Percentiles rank a stretch among this genome's conserved stretches.
Evolutionary conservation across 2,797 vertebrate species (phyloP).

Genomic region (Silurus aristotelis): DNA sequence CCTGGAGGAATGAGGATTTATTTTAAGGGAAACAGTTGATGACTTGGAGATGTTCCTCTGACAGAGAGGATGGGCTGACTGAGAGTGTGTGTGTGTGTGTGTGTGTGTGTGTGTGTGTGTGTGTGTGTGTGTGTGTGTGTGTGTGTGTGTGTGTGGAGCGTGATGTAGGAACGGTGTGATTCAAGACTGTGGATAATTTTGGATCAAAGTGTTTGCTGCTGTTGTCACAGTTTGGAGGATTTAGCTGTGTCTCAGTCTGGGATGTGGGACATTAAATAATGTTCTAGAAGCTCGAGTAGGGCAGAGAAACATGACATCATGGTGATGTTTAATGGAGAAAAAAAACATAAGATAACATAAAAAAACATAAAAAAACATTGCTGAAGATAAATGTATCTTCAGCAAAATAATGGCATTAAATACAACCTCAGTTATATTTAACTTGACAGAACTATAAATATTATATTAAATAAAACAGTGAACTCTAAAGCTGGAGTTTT

Average conservation of each 20-base stretch:
- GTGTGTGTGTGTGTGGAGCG: background rate
- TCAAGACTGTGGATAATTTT: conserved; percentile 14
- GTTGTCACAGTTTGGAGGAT: background rate
- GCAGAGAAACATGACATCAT: background rate
- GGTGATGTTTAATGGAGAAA: background rate
- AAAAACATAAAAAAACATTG: too few relatives aligned
- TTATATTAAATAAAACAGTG: background rate
- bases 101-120: too few relatives aligned
- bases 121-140: background rate
- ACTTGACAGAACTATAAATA: background rate
- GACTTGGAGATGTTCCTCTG: conserved; percentile 12
- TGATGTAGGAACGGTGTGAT: background rate
- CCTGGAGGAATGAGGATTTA: background rate
- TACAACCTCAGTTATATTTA: background rate
- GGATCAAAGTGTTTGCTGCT: background rate
- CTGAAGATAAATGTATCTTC: background rate
- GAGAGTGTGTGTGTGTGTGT: background rate
- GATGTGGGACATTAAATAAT: conserved; percentile 10
- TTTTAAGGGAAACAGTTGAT: background rate
- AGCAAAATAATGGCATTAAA: background rate
- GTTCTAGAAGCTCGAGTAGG: background rate
- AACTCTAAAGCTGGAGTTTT: background rate
- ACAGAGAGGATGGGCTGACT: background rate
- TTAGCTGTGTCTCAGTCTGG: background rate
- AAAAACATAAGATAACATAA: too few relatives aligned